Base-by-base conservation (phyloP, 2,113 vertebrate species). In the Chinchilla lanigera region DNA sequence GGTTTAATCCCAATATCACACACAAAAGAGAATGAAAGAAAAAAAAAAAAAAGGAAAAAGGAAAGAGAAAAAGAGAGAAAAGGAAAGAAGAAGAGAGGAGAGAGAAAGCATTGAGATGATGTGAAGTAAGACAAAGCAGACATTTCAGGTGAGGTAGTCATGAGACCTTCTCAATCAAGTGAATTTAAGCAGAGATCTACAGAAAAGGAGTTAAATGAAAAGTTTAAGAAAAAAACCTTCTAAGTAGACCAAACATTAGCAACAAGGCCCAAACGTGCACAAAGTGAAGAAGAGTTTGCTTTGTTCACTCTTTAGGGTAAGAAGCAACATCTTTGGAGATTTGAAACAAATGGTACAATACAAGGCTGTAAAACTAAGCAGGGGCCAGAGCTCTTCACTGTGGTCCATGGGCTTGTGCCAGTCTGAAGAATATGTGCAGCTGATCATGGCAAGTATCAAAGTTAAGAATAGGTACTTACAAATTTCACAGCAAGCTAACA, bases 381-480 rank as follows among this genome's bases (percentile, higher is more conserved):
- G 10, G 28, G 11, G 47, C 50, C 26, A 81, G n/a, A 87, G 8
- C 7, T n/a, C 3, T 33, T 86, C 35, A 24, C 47, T 73, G 10
- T 80, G 61, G 17, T 22, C 60, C 58, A 24, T 4, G 17, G 10
- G 80, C 84, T 86, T 17, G 24, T 30, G 24, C 33, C 12, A 35
- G 1, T 69, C 11, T 71, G 28, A 20, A 71, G 65, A 81, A 83
- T 82, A 38, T 41, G 87, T 87, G 28, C 47, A 60, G 7, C 56
- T 33, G 33, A 89, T 81, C n/a, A 85, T 54, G 6, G 82, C 41
- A 93, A 89, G 82, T 10, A 60, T 24, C 85, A 80, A 96, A 90
- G 38, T 61, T 58, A 95, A 81, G 22, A 81, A 69, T 33, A 91
- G 81, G 54, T 41, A 30, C 52, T 77, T 50, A 84, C 63, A 78